Evolutionary conservation across 2,113 vertebrate genomes (phyloP).

Genomic region (Takifugu bimaculatus): DNA sequence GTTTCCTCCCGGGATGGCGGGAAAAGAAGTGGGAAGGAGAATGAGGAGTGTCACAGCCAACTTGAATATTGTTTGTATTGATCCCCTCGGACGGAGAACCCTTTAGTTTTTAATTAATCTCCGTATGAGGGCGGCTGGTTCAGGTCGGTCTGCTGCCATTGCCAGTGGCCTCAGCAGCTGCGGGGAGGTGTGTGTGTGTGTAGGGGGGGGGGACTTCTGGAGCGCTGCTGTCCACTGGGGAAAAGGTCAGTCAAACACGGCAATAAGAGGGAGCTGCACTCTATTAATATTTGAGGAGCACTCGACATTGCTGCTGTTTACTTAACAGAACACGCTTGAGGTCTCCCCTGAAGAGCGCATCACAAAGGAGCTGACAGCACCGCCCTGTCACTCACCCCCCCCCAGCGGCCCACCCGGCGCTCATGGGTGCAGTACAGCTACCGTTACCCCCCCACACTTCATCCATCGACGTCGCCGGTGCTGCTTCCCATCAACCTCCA

Average conservation of each 20-base stretch:
- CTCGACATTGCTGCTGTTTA: constrained; percentile 69
- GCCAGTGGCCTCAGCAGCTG: background rate
- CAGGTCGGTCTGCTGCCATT: background rate
- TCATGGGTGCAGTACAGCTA: constrained; percentile 21
- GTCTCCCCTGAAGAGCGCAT: constrained; percentile 52
- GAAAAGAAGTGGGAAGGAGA: constrained; percentile 17
- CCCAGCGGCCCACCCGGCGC: background rate
- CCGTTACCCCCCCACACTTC: constrained; percentile 8
- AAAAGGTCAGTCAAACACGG: constrained; percentile 36
- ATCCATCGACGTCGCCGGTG: constrained; percentile 49
- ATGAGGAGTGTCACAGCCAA: constrained; percentile 48
- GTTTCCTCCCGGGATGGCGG: constrained; percentile 9
- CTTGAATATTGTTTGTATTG: constrained; percentile 73
- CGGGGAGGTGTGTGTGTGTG: background rate
- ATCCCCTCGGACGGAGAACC: constrained; percentile 65
- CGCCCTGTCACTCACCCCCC: constrained; percentile 58
- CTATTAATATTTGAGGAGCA: constrained; percentile 73
- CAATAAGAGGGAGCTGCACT: constrained; percentile 43
- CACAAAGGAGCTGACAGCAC: constrained; percentile 45
- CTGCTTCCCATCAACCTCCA: constrained; percentile 51
- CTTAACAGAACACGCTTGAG: constrained; percentile 68
- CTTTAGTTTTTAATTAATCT: constrained; percentile 74
- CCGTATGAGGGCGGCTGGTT: constrained; percentile 24
- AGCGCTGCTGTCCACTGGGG: too few species aligned
- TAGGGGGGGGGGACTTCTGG: too few species aligned